Conservation (phyloP, 1,140 invertebrate genomes). For the Polypedilum pembai region DNA sequence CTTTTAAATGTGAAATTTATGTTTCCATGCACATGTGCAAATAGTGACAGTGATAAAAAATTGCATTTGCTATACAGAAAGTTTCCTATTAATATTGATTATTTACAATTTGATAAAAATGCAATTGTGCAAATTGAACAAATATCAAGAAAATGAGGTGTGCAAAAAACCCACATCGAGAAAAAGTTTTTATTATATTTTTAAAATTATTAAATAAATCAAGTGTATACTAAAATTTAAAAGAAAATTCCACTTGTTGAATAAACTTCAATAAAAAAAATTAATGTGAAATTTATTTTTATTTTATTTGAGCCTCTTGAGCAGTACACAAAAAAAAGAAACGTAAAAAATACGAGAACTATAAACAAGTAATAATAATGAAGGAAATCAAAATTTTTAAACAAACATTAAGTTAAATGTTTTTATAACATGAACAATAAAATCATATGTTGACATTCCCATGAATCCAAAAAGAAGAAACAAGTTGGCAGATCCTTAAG, state of each 20-base stretch:
- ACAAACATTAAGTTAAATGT: slow-evolving; percentile 6
- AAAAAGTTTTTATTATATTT: no score
- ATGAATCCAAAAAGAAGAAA: neutral
- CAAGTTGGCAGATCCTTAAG: slow-evolving; percentile 3
- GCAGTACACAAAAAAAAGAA: neutral
- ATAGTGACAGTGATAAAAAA: neutral
- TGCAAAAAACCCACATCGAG: no score
- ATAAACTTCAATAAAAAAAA: neutral
- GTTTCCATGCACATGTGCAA: neutral
- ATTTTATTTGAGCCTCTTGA: neutral
- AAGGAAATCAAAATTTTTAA: neutral
- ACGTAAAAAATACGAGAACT: neutral
- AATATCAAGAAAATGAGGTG: neutral
- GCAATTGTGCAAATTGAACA: neutral
- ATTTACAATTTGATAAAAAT: neutral
- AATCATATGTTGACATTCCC: slow-evolving; percentile 16
- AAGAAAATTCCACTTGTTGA: neutral
- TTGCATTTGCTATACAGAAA: neutral
- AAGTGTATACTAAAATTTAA: no score
- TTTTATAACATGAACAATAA: slow-evolving; percentile 1
- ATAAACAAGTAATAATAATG: neutral
- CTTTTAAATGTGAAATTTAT: neutral
- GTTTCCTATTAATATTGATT: neutral
- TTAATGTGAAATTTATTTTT: neutral
- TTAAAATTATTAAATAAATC: no score